A percentile compares a stretch with the other conserved stretches of the same genome.
These are phyloP conservation scores for Entelurus aequoreus DNA, from an alignment of 2,113 vertebrate genomes.

Conservation along the genomic window DNA sequence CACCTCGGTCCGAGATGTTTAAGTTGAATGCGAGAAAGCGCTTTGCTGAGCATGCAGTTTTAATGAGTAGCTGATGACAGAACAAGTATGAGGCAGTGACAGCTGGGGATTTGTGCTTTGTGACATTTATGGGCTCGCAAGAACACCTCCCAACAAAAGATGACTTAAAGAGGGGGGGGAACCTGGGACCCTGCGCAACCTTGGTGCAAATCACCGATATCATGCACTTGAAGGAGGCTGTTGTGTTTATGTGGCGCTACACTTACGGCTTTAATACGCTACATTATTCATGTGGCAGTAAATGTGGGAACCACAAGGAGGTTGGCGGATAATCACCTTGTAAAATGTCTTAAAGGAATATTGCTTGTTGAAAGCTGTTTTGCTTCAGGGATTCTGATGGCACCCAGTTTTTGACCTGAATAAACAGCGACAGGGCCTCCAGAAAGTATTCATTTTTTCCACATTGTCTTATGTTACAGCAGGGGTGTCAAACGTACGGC, in stretches of 20 bases:
- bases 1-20: conserved; percentile 28
- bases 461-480: no score
- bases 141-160: conserved; percentile 1
- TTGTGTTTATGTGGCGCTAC: neutral
- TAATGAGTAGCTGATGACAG: conserved; percentile 27
- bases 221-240: neutral
- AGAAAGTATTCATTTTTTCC: no score
- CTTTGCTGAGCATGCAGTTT: conserved; percentile 41
- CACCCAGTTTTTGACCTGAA: no score
- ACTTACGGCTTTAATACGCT: neutral
- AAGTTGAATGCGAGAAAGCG: conserved; percentile 19
- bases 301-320: neutral
- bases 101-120: neutral
- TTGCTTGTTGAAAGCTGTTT: no score
- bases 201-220: neutral
- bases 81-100: conserved; percentile 16
- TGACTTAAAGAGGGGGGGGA: neutral
- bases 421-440: no score
- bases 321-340: neutral
- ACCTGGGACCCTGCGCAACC: no score
- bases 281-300: neutral
- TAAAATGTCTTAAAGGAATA: neutral
- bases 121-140: conserved; percentile 9
- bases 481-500: no score
- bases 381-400: no score